A percentile compares a stretch with the other conserved stretches of the same genome.
phyloP scores from a whole-genome alignment of 1,140 invertebrate genomes.

The Ceratoteleas bidentatus region DNA sequence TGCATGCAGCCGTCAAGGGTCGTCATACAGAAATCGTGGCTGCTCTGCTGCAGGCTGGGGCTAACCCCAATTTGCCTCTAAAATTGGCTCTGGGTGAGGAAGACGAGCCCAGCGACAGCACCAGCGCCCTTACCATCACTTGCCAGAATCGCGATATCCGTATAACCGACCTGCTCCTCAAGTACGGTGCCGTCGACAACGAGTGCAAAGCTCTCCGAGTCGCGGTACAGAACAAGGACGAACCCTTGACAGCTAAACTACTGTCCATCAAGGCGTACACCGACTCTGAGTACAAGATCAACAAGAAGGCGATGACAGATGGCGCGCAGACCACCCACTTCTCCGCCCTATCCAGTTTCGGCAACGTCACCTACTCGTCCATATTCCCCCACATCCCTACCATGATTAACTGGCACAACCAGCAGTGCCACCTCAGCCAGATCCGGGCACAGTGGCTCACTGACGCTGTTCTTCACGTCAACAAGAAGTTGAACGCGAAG shows the following conservation, averaged over 20 bases:
- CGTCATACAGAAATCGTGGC: conserved; percentile 88
- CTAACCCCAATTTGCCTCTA: conserved; percentile 86
- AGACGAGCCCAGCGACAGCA: conserved; percentile 72
- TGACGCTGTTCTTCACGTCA: conserved; percentile 91
- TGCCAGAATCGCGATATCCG: conserved; percentile 81
- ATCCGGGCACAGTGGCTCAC: conserved; percentile 91
- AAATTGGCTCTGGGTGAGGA: conserved; percentile 79
- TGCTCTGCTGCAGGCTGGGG: conserved; percentile 87
- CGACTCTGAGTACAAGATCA: conserved; percentile 93
- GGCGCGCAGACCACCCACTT: conserved; percentile 83
- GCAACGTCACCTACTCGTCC: conserved; percentile 88
- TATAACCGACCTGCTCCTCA: conserved; percentile 89
- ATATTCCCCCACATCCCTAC: conserved; percentile 93
- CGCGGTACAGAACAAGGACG: conserved; percentile 86
- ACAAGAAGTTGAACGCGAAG: conserved; percentile 89
- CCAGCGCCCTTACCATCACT: conserved; percentile 77
- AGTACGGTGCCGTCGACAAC: conserved; percentile 93
- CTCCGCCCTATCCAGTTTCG: conserved; percentile 82
- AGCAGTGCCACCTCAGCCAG: conserved; percentile 86
- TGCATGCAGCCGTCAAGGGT: conserved; percentile 90
- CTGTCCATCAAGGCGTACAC: conserved; percentile 90
- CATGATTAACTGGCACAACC: conserved; percentile 97
- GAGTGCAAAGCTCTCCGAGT: conserved; percentile 90
- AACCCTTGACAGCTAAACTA: conserved; percentile 87
- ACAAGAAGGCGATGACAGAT: conserved; percentile 91